Conservation (phyloP, 2,888 invertebrate genomes). For the Epirrita christyi region DNA sequence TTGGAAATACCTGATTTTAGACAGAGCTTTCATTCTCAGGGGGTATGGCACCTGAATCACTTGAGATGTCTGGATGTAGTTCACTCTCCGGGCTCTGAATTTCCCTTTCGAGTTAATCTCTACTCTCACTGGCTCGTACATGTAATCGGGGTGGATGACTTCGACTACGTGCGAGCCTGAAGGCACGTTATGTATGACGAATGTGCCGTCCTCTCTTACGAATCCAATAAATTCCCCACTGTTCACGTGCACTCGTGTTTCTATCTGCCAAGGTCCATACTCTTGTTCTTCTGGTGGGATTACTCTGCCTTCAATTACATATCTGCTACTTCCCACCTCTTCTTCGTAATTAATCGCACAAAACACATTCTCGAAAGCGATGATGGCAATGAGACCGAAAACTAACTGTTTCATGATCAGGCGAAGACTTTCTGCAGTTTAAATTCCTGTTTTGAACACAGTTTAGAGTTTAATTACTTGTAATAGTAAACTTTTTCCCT, state of each 20-base stretch:
- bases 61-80: conserved; percentile 95
- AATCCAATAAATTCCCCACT: conserved; percentile 95
- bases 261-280: conserved; percentile 89
- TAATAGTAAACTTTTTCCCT: no score
- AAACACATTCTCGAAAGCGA: conserved; percentile 41
- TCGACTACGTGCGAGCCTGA: conserved; percentile 98
- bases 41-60: conserved; percentile 97
- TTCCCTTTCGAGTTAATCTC: conserved; percentile 99
- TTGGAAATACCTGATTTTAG: conserved; percentile 95
- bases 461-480: not conserved
- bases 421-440: not conserved
- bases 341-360: conserved; percentile 66
- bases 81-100: conserved; percentile 96
- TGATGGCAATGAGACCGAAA: conserved; percentile 23
- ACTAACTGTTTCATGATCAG: conserved; percentile 30
- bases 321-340: conserved; percentile 82
- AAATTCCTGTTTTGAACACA: not conserved
- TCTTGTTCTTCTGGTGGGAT: conserved; percentile 88
- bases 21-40: conserved; percentile 92
- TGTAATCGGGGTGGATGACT: conserved; percentile 94
- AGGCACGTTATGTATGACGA: conserved; percentile 93
- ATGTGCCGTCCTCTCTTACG: conserved; percentile 95
- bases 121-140: conserved; percentile 97
- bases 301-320: conserved; percentile 92
- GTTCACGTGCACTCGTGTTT: conserved; percentile 92